Conservation (phyloP, 2,888 invertebrate species). For the Rhabditoides inermis region DNA sequence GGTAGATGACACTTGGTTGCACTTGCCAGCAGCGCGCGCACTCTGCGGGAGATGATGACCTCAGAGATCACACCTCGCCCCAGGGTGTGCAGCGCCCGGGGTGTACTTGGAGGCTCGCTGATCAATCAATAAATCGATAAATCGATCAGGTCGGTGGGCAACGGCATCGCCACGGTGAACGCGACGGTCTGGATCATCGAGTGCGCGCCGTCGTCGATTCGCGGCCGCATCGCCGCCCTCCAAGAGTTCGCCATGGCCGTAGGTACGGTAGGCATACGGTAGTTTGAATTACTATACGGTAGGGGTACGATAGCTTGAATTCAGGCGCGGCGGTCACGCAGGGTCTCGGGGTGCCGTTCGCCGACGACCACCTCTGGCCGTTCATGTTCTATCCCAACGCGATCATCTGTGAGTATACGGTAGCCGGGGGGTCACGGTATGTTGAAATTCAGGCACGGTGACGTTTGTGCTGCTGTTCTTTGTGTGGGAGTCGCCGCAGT, state of each 20-base stretch:
- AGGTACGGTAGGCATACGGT: constrained; percentile 8
- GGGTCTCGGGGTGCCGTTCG: constrained; percentile 27
- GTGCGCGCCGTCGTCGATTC: constrained; percentile 27
- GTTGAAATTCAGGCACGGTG: constrained; percentile 9
- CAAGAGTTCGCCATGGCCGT: constrained; percentile 40
- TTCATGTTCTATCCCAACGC: constrained; percentile 24
- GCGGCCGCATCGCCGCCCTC: constrained; percentile 35
- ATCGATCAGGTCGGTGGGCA: constrained; percentile 18
- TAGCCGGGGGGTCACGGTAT: no score
- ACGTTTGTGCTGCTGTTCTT: constrained; percentile 20
- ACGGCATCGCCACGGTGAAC: constrained; percentile 33
- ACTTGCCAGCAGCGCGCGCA: no score
- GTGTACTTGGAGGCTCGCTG: no score
- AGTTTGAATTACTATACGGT: not conserved
- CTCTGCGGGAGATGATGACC: no score
- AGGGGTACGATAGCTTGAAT: not conserved
- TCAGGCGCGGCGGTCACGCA: constrained; percentile 20
- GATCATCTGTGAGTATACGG: no score
- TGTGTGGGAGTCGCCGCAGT: constrained; percentile 25
- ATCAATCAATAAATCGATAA: no score
- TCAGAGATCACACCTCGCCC: no score
- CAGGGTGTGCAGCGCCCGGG: no score
- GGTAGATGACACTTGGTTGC: no score
- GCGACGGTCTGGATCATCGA: constrained; percentile 42
- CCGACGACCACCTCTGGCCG: constrained; percentile 27